A percentile compares a stretch with the other conserved stretches of the same genome.
These are phyloP conservation scores for Pyrgilauda ruficollis DNA, from an alignment of 2,113 vertebrate species.

Conservation along the genomic window DNA sequence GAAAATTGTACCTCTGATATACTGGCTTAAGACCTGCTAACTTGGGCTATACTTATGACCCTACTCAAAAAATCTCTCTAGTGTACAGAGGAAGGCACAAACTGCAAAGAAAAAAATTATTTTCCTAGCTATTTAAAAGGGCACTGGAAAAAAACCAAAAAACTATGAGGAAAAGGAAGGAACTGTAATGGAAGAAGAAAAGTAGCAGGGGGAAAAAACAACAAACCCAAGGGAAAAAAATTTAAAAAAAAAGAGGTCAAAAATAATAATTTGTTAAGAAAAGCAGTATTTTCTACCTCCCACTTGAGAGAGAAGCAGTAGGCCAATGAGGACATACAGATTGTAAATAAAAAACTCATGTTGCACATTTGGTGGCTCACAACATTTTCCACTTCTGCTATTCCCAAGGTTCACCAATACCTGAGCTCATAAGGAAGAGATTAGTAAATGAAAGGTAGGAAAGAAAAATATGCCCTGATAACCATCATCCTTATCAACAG, in stretches of 20 bases:
- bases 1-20: neutral
- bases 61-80: neutral
- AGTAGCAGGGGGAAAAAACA: neutral
- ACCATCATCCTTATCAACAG: neutral
- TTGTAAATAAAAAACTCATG: neutral
- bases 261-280: neutral
- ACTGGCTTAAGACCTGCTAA: neutral
- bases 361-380: neutral
- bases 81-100: neutral
- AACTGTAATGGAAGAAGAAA: neutral
- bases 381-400: neutral
- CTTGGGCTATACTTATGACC: neutral
- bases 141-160: neutral
- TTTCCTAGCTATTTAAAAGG: neutral
- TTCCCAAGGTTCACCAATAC: neutral
- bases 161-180: neutral
- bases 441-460: neutral
- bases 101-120: neutral
- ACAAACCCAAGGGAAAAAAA: fast-evolving
- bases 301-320: neutral
- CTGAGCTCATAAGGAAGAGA: neutral
- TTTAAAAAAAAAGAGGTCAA: neutral
- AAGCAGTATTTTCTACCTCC: neutral
- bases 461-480: neutral
- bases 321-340: neutral